A percentile compares a stretch with the other conserved stretches of the same genome.
These are phyloP conservation scores for Cyphomyrmex costatus DNA, from an alignment of 1,140 invertebrate species.

Conservation along the genomic window DNA sequence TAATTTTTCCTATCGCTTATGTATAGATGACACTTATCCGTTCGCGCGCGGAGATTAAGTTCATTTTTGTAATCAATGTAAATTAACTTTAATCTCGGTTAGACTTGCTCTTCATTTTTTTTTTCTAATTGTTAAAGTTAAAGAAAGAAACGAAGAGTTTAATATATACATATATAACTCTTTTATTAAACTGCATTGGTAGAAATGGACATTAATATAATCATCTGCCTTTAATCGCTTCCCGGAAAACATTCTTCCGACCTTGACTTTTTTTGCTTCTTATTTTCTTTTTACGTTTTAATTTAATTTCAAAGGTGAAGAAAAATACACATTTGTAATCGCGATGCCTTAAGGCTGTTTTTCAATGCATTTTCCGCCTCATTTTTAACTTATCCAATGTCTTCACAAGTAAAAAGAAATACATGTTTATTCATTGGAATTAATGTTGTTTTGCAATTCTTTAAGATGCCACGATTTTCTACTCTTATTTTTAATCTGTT, in stretches of 20 bases:
- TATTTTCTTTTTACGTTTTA: not conserved
- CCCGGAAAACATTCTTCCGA: not conserved
- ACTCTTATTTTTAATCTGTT: not conserved
- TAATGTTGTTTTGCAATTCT: not conserved
- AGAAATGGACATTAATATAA: not conserved
- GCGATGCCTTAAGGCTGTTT: too few species aligned
- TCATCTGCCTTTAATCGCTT: constrained; percentile 1
- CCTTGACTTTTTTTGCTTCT: not conserved
- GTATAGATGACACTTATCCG: too few species aligned
- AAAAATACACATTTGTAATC: too few species aligned
- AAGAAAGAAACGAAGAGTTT: too few species aligned
- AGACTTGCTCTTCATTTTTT: too few species aligned
- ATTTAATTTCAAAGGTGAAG: not conserved
- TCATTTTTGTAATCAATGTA: too few species aligned
- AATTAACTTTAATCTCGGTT: too few species aligned
- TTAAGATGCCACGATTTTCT: not conserved
- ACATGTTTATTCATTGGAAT: not conserved
- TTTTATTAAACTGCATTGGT: too few species aligned
- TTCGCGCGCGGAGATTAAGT: too few species aligned
- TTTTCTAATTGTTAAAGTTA: too few species aligned
- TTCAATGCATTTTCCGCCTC: not conserved
- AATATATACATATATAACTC: too few species aligned
- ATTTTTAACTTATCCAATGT: not conserved
- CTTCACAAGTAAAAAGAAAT: not conserved
- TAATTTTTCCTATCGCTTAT: not conserved